Percentiles rank a stretch among this genome's conserved stretches.
Conservation (phyloP, 1,140 invertebrate genomes). For the Lepidotrigona ventralis region DNA sequence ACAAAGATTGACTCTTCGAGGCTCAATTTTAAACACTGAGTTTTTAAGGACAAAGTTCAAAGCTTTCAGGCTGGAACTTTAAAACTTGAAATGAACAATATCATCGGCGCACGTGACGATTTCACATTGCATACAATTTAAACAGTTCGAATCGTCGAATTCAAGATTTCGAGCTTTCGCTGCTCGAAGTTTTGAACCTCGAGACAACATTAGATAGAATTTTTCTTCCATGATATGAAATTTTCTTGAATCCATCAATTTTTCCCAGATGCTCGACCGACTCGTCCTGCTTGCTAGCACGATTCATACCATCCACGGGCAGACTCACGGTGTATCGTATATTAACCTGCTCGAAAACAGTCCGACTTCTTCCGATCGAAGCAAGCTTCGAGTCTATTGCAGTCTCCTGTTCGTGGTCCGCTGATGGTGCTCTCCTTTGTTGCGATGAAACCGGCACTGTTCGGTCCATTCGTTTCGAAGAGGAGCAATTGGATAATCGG, state of each 20-base stretch:
- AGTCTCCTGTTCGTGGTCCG: conserved; percentile 63
- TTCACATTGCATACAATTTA: too few species aligned
- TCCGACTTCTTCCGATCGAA: conserved; percentile 52
- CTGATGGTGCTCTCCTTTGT: conserved; percentile 62
- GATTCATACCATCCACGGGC: conserved; percentile 45
- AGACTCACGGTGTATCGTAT: conserved; percentile 62
- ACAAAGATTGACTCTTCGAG: too few species aligned
- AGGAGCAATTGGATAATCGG: background rate
- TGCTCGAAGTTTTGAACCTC: too few species aligned
- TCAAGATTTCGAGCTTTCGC: too few species aligned
- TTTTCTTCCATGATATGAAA: too few species aligned
- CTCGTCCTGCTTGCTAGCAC: conserved; percentile 56
- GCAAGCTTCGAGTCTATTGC: conserved; percentile 7
- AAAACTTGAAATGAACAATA: too few species aligned
- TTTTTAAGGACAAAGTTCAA: too few species aligned
- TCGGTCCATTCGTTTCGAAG: conserved; percentile 40
- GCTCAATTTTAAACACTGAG: too few species aligned
- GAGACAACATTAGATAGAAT: too few species aligned
- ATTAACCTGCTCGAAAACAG: conserved; percentile 65
- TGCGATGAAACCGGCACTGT: conserved; percentile 63
- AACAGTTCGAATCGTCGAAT: too few species aligned
- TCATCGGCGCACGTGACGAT: too few species aligned
- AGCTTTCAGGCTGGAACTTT: too few species aligned
- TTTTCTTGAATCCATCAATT: background rate
- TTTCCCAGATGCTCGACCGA: conserved; percentile 60